phyloP scores from a whole-genome alignment of 2,888 invertebrate species.

The Anodontia alba region DNA sequence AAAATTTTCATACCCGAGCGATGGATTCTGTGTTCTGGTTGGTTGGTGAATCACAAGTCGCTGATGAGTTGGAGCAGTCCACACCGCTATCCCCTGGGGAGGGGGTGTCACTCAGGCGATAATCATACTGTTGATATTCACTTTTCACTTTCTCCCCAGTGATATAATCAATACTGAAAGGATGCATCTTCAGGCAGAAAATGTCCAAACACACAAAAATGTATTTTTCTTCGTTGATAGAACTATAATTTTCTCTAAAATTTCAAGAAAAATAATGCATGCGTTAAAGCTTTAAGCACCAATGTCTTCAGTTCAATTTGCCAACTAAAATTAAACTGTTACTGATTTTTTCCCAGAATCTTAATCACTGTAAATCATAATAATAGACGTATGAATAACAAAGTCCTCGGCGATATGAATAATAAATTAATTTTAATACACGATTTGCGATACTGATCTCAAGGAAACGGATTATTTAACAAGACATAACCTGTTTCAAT shows the following conservation, averaged over 20 bases:
- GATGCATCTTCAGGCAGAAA: conserved; percentile 30
- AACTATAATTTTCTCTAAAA: too few species aligned
- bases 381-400: too few species aligned
- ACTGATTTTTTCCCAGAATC: too few species aligned
- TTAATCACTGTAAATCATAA: too few species aligned
- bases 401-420: too few species aligned
- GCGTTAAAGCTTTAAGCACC: too few species aligned
- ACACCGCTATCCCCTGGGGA: conserved; percentile 52
- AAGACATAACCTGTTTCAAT: background rate
- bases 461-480: background rate
- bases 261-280: too few species aligned
- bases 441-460: too few species aligned
- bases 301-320: too few species aligned
- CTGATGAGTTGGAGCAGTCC: conserved; percentile 34
- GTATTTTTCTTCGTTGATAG: too few species aligned
- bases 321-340: too few species aligned
- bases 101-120: conserved; percentile 28
- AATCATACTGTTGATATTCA: background rate
- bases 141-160: conserved; percentile 26
- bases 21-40: conserved; percentile 6
- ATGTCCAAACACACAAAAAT: background rate
- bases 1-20: conserved; percentile 31
- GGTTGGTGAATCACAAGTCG: background rate
- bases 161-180: conserved; percentile 64
- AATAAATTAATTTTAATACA: too few species aligned